A percentile compares a stretch with the other conserved stretches of the same genome.
phyloP scores from a whole-genome alignment of 2,113 vertebrate genomes.

The Microcebus ravelobensis region DNA sequence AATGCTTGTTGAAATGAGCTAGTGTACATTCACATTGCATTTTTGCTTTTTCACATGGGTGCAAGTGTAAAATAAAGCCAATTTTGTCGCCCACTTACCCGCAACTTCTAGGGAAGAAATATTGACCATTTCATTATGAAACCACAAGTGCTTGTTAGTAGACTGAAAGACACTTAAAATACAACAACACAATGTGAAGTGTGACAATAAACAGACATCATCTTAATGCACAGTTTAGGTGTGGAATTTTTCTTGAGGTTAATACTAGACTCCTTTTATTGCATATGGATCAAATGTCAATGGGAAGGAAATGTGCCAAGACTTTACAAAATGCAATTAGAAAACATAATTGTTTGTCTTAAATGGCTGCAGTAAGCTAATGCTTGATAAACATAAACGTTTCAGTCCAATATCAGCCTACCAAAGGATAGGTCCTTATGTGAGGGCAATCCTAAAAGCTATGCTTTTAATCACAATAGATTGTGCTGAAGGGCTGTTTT shows the following conservation, averaged over 20 bases:
- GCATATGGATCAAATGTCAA: conserved; percentile 16
- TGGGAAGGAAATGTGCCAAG: conserved; percentile 34
- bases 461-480: conserved; percentile 33
- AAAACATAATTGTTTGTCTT: background rate
- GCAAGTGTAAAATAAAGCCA: background rate
- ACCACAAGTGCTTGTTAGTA: conserved; percentile 62
- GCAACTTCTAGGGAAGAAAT: conserved; percentile 50
- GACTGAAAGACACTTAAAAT: conserved; percentile 58
- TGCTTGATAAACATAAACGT: background rate
- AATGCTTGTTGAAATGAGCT: background rate
- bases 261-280: conserved; percentile 41
- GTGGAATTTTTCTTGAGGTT: background rate
- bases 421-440: background rate
- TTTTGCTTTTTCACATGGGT: background rate
- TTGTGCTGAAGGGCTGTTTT: background rate
- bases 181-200: conserved; percentile 7
- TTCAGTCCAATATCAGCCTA: background rate
- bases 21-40: background rate
- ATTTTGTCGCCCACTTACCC: conserved; percentile 11
- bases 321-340: conserved; percentile 42
- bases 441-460: background rate
- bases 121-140: conserved; percentile 70
- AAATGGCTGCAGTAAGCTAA: background rate
- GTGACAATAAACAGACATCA: conserved; percentile 45
- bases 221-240: conserved; percentile 48